Conservation (phyloP, 2,113 vertebrate species). For the Anhinga anhinga region DNA sequence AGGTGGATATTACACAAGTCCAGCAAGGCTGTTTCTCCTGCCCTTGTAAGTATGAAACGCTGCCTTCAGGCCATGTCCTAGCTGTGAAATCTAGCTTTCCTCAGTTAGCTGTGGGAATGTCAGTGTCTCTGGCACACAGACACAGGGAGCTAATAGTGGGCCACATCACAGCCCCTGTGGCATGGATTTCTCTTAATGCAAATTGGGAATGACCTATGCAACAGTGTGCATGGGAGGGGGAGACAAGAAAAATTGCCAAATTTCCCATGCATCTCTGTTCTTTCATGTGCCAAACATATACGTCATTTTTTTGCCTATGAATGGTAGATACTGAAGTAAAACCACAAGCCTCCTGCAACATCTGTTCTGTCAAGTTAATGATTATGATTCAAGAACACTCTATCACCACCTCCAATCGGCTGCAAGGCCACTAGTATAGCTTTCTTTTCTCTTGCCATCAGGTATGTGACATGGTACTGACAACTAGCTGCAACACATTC, state of each 20-base stretch:
- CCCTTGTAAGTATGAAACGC: background rate
- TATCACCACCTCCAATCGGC: background rate
- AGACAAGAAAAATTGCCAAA: background rate
- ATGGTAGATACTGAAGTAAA: background rate
- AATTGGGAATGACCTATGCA: accelerated
- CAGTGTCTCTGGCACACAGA: background rate
- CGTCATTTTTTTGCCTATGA: background rate
- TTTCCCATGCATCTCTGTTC: background rate
- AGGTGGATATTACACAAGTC: background rate
- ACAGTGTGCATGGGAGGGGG: background rate
- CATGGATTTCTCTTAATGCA: background rate
- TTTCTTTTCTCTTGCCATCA: background rate
- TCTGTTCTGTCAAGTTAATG: background rate
- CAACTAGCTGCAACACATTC: background rate
- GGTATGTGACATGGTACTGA: background rate
- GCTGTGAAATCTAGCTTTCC: background rate
- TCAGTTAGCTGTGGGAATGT: background rate
- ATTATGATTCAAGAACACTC: background rate
- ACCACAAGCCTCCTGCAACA: background rate
- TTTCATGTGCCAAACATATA: accelerated
- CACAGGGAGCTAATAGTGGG: background rate
- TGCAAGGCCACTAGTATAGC: background rate
- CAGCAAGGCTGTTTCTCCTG: background rate
- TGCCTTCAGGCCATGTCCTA: background rate
- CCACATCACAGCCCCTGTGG: background rate